Evolutionary conservation across 2,888 invertebrate species (phyloP), one percentile per base, ranked within the genome.

Genomic region (Hofmannophila pseudospretella): DNA sequence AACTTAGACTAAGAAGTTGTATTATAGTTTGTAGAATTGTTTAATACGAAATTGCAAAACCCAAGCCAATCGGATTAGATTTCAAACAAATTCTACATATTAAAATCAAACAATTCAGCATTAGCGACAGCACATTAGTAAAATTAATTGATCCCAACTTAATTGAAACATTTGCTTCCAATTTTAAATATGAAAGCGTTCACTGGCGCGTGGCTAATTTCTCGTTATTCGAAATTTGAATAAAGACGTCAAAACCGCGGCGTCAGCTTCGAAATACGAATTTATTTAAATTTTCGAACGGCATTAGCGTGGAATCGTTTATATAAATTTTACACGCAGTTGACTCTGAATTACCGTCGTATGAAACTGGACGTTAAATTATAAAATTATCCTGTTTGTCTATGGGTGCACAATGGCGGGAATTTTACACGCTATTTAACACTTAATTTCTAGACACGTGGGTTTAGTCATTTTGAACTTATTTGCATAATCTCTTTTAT

Each of bases 271-370:
- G 45, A 66, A 69, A 74, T 74, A 71, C 64, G 10, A 38, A 41
- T 38, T 23, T 38, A 39, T 39, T 39, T 32, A 67, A 75, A 81
- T 79, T 73, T 5, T 65, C 42, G 63, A 71, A 70, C 49, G 48
- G 45, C 54, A 66, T 73, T 67, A 67, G 60, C 49, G 43, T 47
- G 46, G 50, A 62, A 74, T 68, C 82, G 79, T 85, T 85, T 79
- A 80, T 85, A 76, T 74, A 67, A 84, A 85, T 86, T 85, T 73
- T 60, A 65, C 80, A 84, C 84, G 78, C 85, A 72, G 80, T 82
- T 82, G 80, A 80, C 42, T 82, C 54, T 69, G 70, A 78, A 85
- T 79, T 58, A 48, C 53, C 43, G 10, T 61, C 65, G 47, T 54
- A 67, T 65, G 64, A 55, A 52, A 58, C 54, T 58, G 64, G 58